A percentile compares a stretch with the other conserved stretches of the same genome.
These are phyloP conservation scores for Actinostola sp. DNA, from an alignment of 92 coral and sea anemone genomes.

Conservation along the genomic window DNA sequence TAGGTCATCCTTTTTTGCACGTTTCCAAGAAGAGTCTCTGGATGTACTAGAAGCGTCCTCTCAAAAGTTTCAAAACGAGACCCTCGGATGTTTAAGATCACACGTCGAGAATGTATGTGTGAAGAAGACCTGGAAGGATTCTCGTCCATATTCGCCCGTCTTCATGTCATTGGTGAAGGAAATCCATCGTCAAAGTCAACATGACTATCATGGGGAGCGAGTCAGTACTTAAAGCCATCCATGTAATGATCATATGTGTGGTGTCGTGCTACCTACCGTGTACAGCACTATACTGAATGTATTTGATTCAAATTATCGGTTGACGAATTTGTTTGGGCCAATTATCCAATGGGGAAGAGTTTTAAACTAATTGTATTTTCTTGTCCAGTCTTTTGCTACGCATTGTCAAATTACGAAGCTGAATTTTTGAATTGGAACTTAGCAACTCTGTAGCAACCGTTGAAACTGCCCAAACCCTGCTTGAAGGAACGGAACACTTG, in stretches of 20 bases:
- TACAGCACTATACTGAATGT: too few species aligned
- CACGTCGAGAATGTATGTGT: slow-evolving; percentile 19
- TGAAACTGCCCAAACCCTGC: not conserved
- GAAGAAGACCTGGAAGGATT: not conserved
- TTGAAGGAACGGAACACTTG: not conserved
- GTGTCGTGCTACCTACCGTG: too few species aligned
- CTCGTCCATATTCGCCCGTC: slow-evolving; percentile 6
- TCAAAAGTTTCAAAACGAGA: slow-evolving; percentile 84
- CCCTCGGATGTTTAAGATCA: slow-evolving; percentile 77
- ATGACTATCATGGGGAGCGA: not conserved
- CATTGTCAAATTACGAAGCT: not conserved
- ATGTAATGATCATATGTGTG: too few species aligned
- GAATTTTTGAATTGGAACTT: not conserved
- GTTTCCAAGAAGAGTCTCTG: slow-evolving; percentile 86
- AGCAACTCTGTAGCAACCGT: not conserved
- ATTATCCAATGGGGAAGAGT: not conserved
- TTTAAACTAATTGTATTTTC: not conserved
- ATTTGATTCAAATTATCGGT: not conserved
- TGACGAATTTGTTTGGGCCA: not conserved
- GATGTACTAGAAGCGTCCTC: slow-evolving; percentile 73
- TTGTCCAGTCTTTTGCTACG: not conserved
- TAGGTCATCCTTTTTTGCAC: slow-evolving; percentile 64
- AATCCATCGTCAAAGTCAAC: not conserved
- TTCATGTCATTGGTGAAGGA: slow-evolving; percentile 1
- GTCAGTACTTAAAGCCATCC: too few species aligned